phyloP scores from a whole-genome alignment of 2,113 vertebrate species.

The Probosciger aterrimus region DNA sequence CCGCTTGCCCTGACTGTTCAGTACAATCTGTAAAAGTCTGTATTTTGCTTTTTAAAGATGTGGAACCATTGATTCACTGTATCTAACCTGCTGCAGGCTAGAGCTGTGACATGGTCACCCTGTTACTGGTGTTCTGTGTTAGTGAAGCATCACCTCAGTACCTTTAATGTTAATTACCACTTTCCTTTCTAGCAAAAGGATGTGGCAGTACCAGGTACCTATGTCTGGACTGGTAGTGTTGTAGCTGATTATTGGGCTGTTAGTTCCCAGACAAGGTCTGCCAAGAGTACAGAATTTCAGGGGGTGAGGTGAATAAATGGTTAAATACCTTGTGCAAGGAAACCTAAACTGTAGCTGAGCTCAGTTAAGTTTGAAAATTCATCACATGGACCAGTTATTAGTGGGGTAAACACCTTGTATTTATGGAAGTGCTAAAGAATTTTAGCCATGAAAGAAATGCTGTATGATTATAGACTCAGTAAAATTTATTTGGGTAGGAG shows the following conservation, averaged over 20 bases:
- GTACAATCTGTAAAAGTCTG: neutral
- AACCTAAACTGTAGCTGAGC: neutral
- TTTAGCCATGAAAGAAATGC: constrained; percentile 12
- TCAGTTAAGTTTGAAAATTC: neutral
- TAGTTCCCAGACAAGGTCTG: neutral
- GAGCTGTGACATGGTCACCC: neutral
- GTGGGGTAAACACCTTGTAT: neutral
- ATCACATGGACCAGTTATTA: neutral
- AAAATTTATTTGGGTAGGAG: neutral
- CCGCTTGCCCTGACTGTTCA: neutral
- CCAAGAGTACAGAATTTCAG: neutral
- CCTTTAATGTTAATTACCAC: neutral
- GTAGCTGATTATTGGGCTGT: neutral
- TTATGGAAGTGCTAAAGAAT: constrained; percentile 25
- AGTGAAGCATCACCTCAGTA: neutral
- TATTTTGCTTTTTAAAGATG: neutral
- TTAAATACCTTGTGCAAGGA: neutral
- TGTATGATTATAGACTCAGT: neutral
- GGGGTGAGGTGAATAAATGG: neutral
- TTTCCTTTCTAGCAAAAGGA: neutral
- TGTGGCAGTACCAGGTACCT: neutral
- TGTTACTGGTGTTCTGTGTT: neutral
- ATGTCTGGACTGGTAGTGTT: neutral
- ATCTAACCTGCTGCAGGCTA: neutral
- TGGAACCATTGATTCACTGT: neutral